Percentiles rank a stretch among this genome's conserved stretches.
These are phyloP conservation scores for Tolypeutes matacus DNA, from an alignment of 2,797 vertebrate species.

Conservation along the genomic window DNA sequence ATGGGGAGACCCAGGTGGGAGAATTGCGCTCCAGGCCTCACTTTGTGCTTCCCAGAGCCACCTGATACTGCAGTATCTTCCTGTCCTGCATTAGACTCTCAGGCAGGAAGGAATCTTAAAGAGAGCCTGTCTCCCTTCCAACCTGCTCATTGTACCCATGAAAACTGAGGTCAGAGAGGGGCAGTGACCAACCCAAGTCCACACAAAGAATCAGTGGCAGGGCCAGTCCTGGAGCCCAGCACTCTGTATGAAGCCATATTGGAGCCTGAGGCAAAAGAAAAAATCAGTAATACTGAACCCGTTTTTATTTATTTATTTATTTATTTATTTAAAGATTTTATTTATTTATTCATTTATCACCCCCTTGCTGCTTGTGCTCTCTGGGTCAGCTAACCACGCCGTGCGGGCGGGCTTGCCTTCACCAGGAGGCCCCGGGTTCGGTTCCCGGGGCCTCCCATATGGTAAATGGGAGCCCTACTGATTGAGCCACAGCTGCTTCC, in stretches of 20 bases:
- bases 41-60: neutral
- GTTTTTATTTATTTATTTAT: neutral
- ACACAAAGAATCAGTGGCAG: neutral
- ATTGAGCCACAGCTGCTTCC: no score
- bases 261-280: neutral
- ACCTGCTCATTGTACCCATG: neutral
- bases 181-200: neutral
- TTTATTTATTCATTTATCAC: no score
- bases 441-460: no score
- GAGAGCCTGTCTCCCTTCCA: neutral
- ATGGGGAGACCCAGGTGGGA: neutral
- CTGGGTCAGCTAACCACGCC: no score
- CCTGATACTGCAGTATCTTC: fast-evolving
- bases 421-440: no score
- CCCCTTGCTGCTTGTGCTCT: no score
- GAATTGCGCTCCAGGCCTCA: neutral
- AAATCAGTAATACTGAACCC: neutral
- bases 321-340: no score
- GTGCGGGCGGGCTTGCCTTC: no score
- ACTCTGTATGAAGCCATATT: neutral
- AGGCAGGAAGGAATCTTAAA: neutral
- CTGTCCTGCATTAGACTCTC: neutral
- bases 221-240: neutral
- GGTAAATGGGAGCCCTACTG: no score
- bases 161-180: neutral